Evolutionary conservation across 64 coral and sea anemone genomes (phyloP).

Genomic region (Anthopleura sola): DNA sequence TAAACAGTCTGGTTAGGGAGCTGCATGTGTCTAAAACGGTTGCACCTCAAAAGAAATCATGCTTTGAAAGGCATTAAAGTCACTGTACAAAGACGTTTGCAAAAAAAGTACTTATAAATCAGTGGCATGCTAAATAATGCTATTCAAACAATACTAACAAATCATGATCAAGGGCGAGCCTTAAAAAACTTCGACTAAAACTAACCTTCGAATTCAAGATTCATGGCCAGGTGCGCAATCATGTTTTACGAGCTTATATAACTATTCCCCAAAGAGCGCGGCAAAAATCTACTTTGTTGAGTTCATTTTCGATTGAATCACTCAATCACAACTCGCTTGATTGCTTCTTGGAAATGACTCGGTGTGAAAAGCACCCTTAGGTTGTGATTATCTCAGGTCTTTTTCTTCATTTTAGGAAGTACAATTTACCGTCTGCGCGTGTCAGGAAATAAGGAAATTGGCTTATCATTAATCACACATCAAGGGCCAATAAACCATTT

Average conservation of each 20-base stretch:
- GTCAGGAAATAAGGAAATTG: constrained; percentile 2
- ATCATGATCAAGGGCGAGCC: too few species aligned
- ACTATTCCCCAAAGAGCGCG: neutral
- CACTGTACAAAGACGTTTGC: too few species aligned
- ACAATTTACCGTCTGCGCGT: neutral
- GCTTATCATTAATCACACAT: constrained; percentile 2
- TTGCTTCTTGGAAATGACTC: neutral
- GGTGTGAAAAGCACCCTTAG: neutral
- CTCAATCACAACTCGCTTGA: neutral
- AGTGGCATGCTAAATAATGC: too few species aligned
- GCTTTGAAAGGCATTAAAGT: too few species aligned
- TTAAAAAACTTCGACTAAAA: too few species aligned
- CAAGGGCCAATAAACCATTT: neutral
- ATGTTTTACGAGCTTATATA: neutral
- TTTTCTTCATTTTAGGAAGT: neutral
- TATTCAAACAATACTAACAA: too few species aligned
- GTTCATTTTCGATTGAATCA: neutral
- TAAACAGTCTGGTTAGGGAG: too few species aligned
- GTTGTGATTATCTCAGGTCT: neutral
- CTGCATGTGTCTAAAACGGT: too few species aligned
- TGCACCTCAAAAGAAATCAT: too few species aligned
- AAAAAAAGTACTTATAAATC: too few species aligned
- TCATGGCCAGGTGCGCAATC: neutral
- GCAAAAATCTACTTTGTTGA: neutral
- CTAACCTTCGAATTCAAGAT: too few species aligned